Conservation (phyloP, 2,797 vertebrate genomes). For the Peromyscus nudipes region DNA sequence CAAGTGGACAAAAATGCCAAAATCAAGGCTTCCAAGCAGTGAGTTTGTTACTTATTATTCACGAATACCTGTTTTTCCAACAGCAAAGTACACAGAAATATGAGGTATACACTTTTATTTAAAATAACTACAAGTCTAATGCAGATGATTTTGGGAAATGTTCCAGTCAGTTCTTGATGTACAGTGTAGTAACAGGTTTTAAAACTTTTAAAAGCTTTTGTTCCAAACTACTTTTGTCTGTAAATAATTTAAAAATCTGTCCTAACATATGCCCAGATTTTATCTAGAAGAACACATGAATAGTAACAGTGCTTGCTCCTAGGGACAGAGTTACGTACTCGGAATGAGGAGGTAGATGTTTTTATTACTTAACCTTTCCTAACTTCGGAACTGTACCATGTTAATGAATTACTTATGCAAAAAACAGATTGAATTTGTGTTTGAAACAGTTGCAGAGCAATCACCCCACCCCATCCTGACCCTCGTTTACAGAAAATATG, state of each 20-base stretch:
- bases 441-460: neutral
- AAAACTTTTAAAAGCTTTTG: constrained; percentile 32
- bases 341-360: neutral
- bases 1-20: constrained; percentile 46
- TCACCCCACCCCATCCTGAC: neutral
- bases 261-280: neutral
- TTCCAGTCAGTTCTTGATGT: neutral
- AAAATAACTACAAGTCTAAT: constrained; percentile 36
- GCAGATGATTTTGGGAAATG: constrained; percentile 9
- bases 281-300: neutral
- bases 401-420: neutral
- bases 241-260: constrained; percentile 5
- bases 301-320: neutral
- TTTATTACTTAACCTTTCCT: neutral
- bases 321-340: neutral
- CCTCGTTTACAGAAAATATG: neutral
- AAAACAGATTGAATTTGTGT: constrained; percentile 17
- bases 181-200: neutral
- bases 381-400: neutral
- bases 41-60: constrained; percentile 33
- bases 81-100: constrained; percentile 52
- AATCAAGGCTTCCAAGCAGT: neutral
- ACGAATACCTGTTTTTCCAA: constrained; percentile 30
- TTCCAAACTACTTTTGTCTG: constrained; percentile 12
- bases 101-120: neutral